Evolutionary conservation across 2,113 vertebrate genomes (phyloP), one percentile per base, ranked within the genome.

Genomic region (Amazona guildingii): DNA sequence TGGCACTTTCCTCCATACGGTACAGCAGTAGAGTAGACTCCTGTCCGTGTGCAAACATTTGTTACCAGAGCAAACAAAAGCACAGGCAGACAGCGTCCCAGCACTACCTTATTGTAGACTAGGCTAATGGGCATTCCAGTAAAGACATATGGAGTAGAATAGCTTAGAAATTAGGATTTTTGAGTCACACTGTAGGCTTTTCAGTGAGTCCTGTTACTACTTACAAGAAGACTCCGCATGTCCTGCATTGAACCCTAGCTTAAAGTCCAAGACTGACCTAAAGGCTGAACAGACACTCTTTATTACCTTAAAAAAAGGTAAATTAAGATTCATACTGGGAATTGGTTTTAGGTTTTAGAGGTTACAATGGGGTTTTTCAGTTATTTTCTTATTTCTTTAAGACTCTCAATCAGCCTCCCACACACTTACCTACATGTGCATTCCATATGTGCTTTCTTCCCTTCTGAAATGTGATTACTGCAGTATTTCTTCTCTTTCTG

Each of bases 381-480:
- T 63, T 92, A 83, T 78, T 94, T 78, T 77, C 39, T 86, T 75
- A 86, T 82, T 92, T 84, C 73, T 88, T 49, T n/a, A 89, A 66
- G 66, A 85, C 82, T 76, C 37, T 85, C 69, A 80, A 11, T 76
- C 79, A 79, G 46, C 17, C 41, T 96, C 41, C 14, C 37, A 43
- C 44, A 59, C 35, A 16, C 29, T 43, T 67, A 90, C 27, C 51
- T 78, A 86, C 96, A 97, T 85, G 67, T 96, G 96, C 86, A 64
- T 87, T 92, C 95, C 96, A 95, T 66, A 94, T 95, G 96, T 94
- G 72, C 75, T 87, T 90, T 57, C 52, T 76, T 55, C 64, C 35
- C 39, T 55, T 69, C 49, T 41, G 52, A 73, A 57, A 35, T 29
- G 62, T 28, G 31, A 91, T 88, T 86, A 67, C 46, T 72, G 43